Base-by-base conservation (phyloP, 2,113 vertebrate genomes). In the Zosterops lateralis region DNA sequence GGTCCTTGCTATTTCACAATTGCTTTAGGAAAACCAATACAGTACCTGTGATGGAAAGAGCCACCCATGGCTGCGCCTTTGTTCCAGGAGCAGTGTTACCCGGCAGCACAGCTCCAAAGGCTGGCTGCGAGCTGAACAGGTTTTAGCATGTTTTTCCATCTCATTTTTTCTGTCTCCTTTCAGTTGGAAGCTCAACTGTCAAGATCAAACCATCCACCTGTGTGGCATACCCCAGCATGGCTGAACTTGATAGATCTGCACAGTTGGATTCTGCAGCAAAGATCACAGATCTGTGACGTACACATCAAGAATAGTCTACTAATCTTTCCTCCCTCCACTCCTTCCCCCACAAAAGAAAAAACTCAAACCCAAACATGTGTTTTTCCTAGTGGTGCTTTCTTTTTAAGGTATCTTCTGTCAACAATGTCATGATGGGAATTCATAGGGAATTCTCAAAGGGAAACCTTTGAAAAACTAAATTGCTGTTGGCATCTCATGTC, bases 191-290 rank as follows among this genome's bases (percentile, higher is more conserved):
- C 93, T 95, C 75, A 90, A 90, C 95, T 96, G 93, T 96, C 89
- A 92, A 95, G 70, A 97, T 97, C 94, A 97, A 95, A 96, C 95
- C 84, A 90, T 96, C 97, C 94, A 96, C 96, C 95, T 97, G 97
- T 97, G 96, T 97, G 97, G 97, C 93, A 96, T 92, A 96, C 58
- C 62, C 83, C 87, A 97, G 92, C 94, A 8, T 96, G 94, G 96
- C 93, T 97, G 94, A 96, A 96, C 94, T 91, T 97, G 88, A 94
- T 92, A 92, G 90, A 95, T 96, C 90, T 85, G 95, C 90, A 87
- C 93, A 97, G 93, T 96, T 96, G 92, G 93, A 94, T 97, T 92
- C 89, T 87, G 88, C 87, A 95, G 90, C 67, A 72, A 71, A 96
- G 93, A 95, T 92, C 85, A 86, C 12, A 95, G 87, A 78, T 80